Base-by-base conservation (phyloP, 1,140 invertebrate species). In the Penaeus japonicus region DNA sequence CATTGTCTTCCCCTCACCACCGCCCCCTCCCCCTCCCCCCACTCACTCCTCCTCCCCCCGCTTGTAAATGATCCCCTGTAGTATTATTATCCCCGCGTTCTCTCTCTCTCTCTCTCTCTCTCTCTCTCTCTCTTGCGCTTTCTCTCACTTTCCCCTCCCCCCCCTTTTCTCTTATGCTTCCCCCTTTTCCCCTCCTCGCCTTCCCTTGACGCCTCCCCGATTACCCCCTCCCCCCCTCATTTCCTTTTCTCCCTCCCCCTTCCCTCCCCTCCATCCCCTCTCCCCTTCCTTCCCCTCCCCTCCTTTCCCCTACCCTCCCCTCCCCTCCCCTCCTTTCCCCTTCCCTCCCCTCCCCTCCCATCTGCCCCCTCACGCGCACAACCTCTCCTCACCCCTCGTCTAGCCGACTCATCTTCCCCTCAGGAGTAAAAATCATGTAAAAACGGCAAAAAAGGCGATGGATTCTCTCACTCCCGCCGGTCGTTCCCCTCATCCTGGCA, bases 21-120 rank as follows among this genome's bases (percentile, higher is more conserved):
- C 32, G 65, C 54, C n/a, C 30, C 77, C 77, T 35, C n/a, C 17
- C 18, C 30, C 39, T 32, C 53, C 55, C 57, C 57, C 73, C 83
- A 65, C 47, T 53, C 32, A 39, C 54, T 55, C 53, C 62, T 47
- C 17, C 1, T 73, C 22, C 62, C 77, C n/a, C 32, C 32, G 32
- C 65, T 73, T 73, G 70, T 83, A 88, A 88, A 88, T 88, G 86
- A 88, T 88, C 80, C 86, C 65, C 80, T 57, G 57, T 77, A 78
- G 57, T 55, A 59, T 75, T 75, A 88, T 88, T 82, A n/a, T n/a
- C n/a, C n/a, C n/a, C n/a, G n/a, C n/a, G n/a, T n/a, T n/a, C n/a
- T 12, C 39, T 12, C 39, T 10, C 39, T 2, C 35, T 5, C 0
- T 10, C 39, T 47, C 7, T 47, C 39, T 12, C 39, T 47, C 12